A percentile compares a stretch with the other conserved stretches of the same genome.
Evolutionary conservation across 2,113 vertebrate genomes (phyloP).

Genomic region (Cochlearius cochlearius): DNA sequence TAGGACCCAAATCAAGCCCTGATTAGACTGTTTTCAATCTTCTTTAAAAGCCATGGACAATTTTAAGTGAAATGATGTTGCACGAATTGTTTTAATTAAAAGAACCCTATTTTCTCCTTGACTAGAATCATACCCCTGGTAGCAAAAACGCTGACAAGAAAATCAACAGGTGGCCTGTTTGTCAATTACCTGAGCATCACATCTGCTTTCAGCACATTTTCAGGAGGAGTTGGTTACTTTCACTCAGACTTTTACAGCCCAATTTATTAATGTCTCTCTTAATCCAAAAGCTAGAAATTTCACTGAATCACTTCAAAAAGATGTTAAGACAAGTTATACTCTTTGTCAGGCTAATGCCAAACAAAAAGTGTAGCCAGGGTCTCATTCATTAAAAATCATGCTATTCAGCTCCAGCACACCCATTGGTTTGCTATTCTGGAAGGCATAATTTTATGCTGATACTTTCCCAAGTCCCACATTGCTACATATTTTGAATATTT

Average conservation of each 20-base stretch:
- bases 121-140: slow-evolving; percentile 13
- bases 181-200: not conserved
- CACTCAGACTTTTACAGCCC: not conserved
- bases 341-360: slow-evolving; percentile 4
- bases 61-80: slow-evolving; percentile 34
- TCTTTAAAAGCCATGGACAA: slow-evolving; percentile 22
- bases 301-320: slow-evolving; percentile 35
- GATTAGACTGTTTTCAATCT: slow-evolving; percentile 17
- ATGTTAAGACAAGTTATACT: not conserved
- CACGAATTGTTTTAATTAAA: slow-evolving; percentile 49
- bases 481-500: slow-evolving; percentile 24
- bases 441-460: not conserved
- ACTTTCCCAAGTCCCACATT: not conserved
- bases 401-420: not conserved
- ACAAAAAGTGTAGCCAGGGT: not conserved
- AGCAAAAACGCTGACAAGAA: slow-evolving; percentile 22
- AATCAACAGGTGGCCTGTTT: slow-evolving; percentile 23
- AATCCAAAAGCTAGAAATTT: slow-evolving; percentile 40
- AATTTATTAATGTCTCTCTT: slow-evolving; percentile 41
- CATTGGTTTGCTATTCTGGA: not conserved
- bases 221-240: not conserved
- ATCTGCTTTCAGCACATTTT: slow-evolving; percentile 32
- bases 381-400: not conserved
- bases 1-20: slow-evolving; percentile 6
- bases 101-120: slow-evolving; percentile 41